A percentile compares a stretch with the other conserved stretches of the same genome.
phyloP scores from a whole-genome alignment of 2,113 vertebrate species.

The Scalopus aquaticus region DNA sequence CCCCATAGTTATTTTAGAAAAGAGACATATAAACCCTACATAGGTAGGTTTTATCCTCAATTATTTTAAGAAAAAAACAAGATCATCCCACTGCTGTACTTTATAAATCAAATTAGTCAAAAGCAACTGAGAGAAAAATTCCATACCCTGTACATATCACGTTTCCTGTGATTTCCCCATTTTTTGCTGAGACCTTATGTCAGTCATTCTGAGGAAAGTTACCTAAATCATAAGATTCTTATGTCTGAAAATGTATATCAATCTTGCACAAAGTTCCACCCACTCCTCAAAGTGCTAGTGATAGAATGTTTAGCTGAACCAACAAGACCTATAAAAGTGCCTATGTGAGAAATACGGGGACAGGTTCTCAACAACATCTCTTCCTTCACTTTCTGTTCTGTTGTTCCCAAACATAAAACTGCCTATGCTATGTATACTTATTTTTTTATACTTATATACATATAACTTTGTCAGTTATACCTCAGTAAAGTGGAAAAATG shows the following conservation, averaged over 20 bases:
- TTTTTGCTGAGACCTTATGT: background rate
- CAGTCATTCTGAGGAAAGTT: background rate
- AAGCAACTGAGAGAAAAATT: background rate
- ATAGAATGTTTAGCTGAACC: background rate
- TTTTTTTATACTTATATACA: background rate
- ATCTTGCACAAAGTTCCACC: background rate
- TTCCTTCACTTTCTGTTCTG: background rate
- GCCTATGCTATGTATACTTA: background rate
- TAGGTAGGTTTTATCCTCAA: background rate
- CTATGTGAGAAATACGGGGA: background rate
- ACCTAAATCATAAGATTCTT: background rate
- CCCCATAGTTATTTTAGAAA: background rate
- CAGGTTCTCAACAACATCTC: rapidly evolving
- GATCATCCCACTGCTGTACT: background rate
- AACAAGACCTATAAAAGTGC: background rate
- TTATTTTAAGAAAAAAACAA: background rate
- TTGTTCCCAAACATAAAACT: background rate
- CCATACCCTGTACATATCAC: background rate
- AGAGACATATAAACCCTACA: background rate
- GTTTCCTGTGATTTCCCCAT: background rate
- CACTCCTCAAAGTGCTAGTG: background rate
- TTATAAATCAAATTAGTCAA: background rate
- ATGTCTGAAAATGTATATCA: background rate
- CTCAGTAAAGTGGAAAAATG: background rate
- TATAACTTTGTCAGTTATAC: background rate